Conservation (phyloP, 2,797 vertebrate species). For the Natrix natrix region DNA sequence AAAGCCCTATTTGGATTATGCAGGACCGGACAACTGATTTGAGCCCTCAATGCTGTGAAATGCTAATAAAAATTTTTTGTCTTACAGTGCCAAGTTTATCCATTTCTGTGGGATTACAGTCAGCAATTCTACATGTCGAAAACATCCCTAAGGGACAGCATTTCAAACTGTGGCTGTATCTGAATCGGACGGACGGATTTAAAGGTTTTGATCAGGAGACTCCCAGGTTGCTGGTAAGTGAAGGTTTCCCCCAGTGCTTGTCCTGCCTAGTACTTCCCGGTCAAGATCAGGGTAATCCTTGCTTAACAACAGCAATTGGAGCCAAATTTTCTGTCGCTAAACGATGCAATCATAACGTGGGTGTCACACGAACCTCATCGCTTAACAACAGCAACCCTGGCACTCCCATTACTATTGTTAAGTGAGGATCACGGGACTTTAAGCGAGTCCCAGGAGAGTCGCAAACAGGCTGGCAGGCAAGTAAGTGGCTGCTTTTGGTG, state of each 20-base stretch:
- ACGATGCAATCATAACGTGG: not conserved
- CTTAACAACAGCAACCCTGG: not conserved
- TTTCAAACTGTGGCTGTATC: constrained; percentile 65
- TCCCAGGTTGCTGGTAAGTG: constrained; percentile 51
- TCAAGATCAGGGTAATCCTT: too few species aligned
- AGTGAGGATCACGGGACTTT: not conserved
- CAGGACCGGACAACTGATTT: not conserved
- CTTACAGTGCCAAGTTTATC: constrained; percentile 63
- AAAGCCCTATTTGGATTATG: not conserved
- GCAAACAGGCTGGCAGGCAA: not conserved
- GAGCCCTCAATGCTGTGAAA: not conserved
- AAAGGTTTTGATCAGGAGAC: not conserved
- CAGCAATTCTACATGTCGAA: constrained; percentile 53
- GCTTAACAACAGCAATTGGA: not conserved
- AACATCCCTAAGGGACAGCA: constrained; percentile 40
- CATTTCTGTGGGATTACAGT: constrained; percentile 32
- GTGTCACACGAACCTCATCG: not conserved
- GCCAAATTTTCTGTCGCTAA: not conserved
- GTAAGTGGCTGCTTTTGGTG: not conserved
- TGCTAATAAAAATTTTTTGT: not conserved
- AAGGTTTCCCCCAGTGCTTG: not conserved
- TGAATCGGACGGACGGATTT: constrained; percentile 36
- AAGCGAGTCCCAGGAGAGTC: not conserved
- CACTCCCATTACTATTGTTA: not conserved
- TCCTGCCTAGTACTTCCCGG: not conserved